These are phyloP conservation scores for Melipona quadrifasciata DNA, from an alignment of 1,140 invertebrate genomes.

Conservation along the genomic window DNA sequence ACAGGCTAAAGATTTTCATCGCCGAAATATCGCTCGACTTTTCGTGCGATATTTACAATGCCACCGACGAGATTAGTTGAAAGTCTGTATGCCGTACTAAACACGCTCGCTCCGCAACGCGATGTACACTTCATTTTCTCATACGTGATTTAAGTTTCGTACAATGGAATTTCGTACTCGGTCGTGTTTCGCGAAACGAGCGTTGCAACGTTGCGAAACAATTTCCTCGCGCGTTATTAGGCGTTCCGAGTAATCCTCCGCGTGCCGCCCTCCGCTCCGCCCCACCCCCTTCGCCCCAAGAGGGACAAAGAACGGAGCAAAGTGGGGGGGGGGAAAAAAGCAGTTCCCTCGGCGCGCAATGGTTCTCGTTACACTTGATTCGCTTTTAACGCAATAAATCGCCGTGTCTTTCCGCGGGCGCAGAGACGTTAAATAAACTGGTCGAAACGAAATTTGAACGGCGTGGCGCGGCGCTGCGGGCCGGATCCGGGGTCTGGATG, in stretches of 20 bases:
- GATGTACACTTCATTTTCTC: no score
- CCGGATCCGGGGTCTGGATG: neutral
- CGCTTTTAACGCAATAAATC: slow-evolving; percentile 10
- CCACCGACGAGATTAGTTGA: neutral
- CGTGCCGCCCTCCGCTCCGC: no score
- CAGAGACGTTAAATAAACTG: slow-evolving; percentile 46
- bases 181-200: neutral
- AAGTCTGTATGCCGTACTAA: no score
- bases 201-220: neutral
- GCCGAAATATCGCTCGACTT: neutral
- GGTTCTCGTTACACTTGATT: neutral
- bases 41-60: no score
- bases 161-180: neutral
- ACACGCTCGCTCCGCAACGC: neutral
- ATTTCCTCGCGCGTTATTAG: neutral
- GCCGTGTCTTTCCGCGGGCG: neutral
- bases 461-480: neutral
- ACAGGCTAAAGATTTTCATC: neutral
- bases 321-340: no score
- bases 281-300: no score
- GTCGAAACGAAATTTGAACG: slow-evolving; percentile 57
- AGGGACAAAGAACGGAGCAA: neutral
- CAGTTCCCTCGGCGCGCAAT: no score
- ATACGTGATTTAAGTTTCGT: neutral
- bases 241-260: neutral